Conservation (phyloP, 2,888 invertebrate species). For the Enchytraeus crypticus region DNA sequence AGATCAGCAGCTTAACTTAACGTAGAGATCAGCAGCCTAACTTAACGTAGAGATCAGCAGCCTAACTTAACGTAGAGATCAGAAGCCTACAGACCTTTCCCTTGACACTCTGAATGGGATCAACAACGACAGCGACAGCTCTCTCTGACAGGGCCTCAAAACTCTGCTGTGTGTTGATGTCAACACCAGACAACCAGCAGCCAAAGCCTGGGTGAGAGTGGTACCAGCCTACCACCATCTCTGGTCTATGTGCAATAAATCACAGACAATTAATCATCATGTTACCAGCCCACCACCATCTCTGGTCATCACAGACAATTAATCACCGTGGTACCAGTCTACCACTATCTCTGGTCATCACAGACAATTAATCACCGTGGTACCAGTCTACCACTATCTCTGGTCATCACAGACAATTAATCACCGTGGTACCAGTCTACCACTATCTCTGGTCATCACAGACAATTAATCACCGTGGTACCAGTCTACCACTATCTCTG, state of each 20-base stretch:
- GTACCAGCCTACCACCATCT: constrained; percentile 98
- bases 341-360: too few species aligned
- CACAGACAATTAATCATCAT: not conserved
- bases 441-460: too few species aligned
- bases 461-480: too few species aligned
- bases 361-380: too few species aligned
- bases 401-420: too few species aligned
- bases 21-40: not conserved
- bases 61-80: not conserved
- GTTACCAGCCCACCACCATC: too few species aligned
- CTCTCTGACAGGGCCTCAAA: constrained; percentile 96
- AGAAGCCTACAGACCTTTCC: constrained; percentile 52
- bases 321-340: too few species aligned
- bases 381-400: too few species aligned
- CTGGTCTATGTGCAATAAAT: constrained; percentile 60
- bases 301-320: too few species aligned
- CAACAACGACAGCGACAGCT: constrained; percentile 97
- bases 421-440: too few species aligned
- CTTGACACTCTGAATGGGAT: constrained; percentile 98
- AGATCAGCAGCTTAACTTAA: not conserved
- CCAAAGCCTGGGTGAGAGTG: constrained; percentile 99
- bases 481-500: too few species aligned
- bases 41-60: not conserved
- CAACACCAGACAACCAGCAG: constrained; percentile 96
- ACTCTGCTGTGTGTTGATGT: constrained; percentile 98